A percentile compares a stretch with the other conserved stretches of the same genome.
These are phyloP conservation scores for Macrobrachium rosenbergii DNA, from an alignment of 1,140 invertebrate species.

Conservation along the genomic window DNA sequence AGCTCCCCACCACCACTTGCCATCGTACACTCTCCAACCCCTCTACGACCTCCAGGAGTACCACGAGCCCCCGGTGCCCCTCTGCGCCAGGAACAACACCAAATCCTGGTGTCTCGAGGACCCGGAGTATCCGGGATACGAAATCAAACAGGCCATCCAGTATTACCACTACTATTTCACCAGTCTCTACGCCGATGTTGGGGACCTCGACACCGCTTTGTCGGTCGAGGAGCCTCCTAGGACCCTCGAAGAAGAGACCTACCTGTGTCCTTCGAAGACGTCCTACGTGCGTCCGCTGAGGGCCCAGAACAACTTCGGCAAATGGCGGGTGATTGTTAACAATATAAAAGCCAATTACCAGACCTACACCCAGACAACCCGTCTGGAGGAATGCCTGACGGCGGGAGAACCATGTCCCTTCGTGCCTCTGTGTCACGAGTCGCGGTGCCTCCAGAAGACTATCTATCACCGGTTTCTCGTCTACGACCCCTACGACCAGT, in stretches of 20 bases:
- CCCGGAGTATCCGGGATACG: slow-evolving; percentile 66
- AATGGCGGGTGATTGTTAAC: slow-evolving; percentile 67
- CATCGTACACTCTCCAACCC: slow-evolving; percentile 24
- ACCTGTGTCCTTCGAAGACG: slow-evolving; percentile 6
- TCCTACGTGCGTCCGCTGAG: slow-evolving; percentile 61
- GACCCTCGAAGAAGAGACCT: slow-evolving; percentile 20
- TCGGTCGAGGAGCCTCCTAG: slow-evolving; percentile 59
- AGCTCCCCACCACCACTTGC: background rate
- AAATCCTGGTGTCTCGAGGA: slow-evolving; percentile 67
- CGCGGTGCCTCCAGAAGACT: slow-evolving; percentile 67
- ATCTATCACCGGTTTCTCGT: slow-evolving; percentile 67
- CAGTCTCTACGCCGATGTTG: slow-evolving; percentile 53
- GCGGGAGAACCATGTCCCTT: slow-evolving; percentile 63
- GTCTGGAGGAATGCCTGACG: slow-evolving; percentile 63
- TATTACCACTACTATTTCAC: slow-evolving; percentile 64
- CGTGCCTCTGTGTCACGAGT: slow-evolving; percentile 66
- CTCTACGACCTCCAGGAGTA: slow-evolving; percentile 24
- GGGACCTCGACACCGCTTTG: slow-evolving; percentile 62
- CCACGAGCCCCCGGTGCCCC: slow-evolving; percentile 21
- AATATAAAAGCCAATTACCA: slow-evolving; percentile 66
- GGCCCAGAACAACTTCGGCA: slow-evolving; percentile 59
- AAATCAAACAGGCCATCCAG: slow-evolving; percentile 58
- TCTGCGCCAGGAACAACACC: slow-evolving; percentile 66
- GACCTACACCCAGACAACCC: slow-evolving; percentile 66
- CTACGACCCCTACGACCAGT: slow-evolving; percentile 67